phyloP scores from a whole-genome alignment of 2,797 vertebrate species.

The Typhlichthys eigenmanni region DNA sequence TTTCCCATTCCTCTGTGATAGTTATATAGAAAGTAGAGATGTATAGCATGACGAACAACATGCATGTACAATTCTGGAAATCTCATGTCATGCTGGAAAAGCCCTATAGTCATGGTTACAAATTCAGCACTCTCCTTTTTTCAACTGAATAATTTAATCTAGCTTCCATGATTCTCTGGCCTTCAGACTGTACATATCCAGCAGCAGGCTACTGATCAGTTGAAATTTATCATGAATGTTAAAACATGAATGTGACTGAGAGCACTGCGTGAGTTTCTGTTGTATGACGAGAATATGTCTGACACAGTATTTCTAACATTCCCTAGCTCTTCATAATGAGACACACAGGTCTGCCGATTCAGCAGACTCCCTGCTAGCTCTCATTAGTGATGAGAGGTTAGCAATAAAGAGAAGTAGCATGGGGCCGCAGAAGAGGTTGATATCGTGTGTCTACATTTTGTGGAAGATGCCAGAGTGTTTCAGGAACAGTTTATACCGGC shows the following conservation, averaged over 20 bases:
- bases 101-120: slow-evolving; percentile 23
- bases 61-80: slow-evolving; percentile 23
- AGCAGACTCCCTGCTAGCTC: slow-evolving; percentile 32
- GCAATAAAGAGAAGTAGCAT: background rate
- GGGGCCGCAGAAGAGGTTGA: no score
- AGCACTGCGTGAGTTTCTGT: background rate
- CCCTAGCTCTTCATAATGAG: slow-evolving; percentile 47
- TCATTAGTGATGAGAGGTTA: slow-evolving; percentile 9
- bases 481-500: no score
- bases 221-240: slow-evolving; percentile 22
- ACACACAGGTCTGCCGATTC: slow-evolving; percentile 46
- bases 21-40: slow-evolving; percentile 16
- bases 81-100: slow-evolving; percentile 13
- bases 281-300: slow-evolving; percentile 13
- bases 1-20: background rate
- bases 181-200: slow-evolving; percentile 15
- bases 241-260: slow-evolving; percentile 22
- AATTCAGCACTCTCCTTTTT: slow-evolving; percentile 5
- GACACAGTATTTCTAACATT: slow-evolving; percentile 10
- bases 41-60: slow-evolving; percentile 10
- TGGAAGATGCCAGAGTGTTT: no score
- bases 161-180: slow-evolving; percentile 9
- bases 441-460: no score
- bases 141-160: slow-evolving; percentile 40
- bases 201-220: slow-evolving; percentile 11